These are phyloP conservation scores for Tenebrio molitor DNA, from an alignment of 1,140 invertebrate genomes.

Conservation along the genomic window DNA sequence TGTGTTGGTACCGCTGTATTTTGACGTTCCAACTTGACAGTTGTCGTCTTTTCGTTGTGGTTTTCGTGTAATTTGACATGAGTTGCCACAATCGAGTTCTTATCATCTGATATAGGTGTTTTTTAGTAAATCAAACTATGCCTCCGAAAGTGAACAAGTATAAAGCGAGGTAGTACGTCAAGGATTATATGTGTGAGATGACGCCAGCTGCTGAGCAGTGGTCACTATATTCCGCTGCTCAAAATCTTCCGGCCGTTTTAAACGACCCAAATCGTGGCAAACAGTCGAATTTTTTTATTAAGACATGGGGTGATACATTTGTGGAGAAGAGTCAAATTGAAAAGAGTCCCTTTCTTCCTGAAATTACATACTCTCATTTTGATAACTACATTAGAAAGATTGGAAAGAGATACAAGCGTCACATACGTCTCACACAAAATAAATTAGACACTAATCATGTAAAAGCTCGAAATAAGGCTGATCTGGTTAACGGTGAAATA, in stretches of 20 bases:
- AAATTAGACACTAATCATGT: slow-evolving; percentile 63
- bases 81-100: slow-evolving; percentile 22
- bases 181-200: slow-evolving; percentile 49
- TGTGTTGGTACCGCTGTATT: background rate
- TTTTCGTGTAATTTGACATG: slow-evolving; percentile 10
- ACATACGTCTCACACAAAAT: slow-evolving; percentile 68
- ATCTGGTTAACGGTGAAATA: slow-evolving; percentile 38
- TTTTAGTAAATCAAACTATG: background rate
- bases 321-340: slow-evolving; percentile 85
- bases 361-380: slow-evolving; percentile 88
- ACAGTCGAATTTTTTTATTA: slow-evolving; percentile 94
- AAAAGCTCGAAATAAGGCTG: slow-evolving; percentile 47
- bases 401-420: slow-evolving; percentile 73
- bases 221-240: slow-evolving; percentile 86
- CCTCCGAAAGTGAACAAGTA: slow-evolving; percentile 39
- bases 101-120: slow-evolving; percentile 35
- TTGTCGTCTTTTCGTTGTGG: background rate
- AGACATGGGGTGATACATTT: slow-evolving; percentile 97
- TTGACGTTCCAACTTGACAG: slow-evolving; percentile 39
- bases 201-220: slow-evolving; percentile 72
- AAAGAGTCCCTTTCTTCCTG: slow-evolving; percentile 84
- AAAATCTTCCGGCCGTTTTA: slow-evolving; percentile 96
- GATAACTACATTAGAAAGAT: slow-evolving; percentile 88
- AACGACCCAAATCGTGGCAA: slow-evolving; percentile 95
- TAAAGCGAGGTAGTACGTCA: slow-evolving; percentile 50